Base-by-base conservation (phyloP, 1,140 invertebrate genomes). In the Caenorhabditis inopinata region DNA sequence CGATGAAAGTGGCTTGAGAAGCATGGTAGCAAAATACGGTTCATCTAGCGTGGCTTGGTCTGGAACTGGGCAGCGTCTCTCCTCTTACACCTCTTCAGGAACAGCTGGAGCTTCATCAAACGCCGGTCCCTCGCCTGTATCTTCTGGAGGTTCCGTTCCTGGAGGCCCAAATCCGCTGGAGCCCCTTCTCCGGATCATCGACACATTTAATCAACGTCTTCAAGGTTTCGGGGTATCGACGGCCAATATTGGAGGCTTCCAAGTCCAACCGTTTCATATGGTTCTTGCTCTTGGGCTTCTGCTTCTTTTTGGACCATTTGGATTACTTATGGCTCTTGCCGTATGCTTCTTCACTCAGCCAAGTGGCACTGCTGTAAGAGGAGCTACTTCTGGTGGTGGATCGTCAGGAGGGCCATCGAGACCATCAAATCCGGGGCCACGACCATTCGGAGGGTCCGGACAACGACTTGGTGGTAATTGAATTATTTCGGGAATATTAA, bases 401-500 rank as follows among this genome's bases (percentile, higher is more conserved):
- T 5, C 42, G 21, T 38, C 16, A 23, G 6, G 32, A 0, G 32
- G 45, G 38, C 21, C 38, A 18, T 23, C 27, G 29, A 38, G 46
- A 76, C 58, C 21, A 23, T 18, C 45, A 27, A 21, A 18, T 2
- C 73, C 2, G 18, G 38, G 21, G 68, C 58, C 29, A 68, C 12
- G 38, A 38, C 23, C 53, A n/a, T 78, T 78, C 21, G 32, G 35
- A 23, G 76, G 76, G 5, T 46, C 35, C 38, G 76, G 76, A 27
- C 76, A 78, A 68, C 76, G 76, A 25, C 53, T 78, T 29, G 76
- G 76, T 38, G 58, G 58, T 2, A 42, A 62, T 16, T 47, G 42
- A 68, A 51, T 27, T 25, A 29, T 18, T 2, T 11, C 16, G 9
- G 11, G 18, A 47, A 16, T 14, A 21, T 18, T 51, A 5, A 9